Conservation (phyloP, 2,113 vertebrate genomes). For the Nyctibius bracteatus region DNA sequence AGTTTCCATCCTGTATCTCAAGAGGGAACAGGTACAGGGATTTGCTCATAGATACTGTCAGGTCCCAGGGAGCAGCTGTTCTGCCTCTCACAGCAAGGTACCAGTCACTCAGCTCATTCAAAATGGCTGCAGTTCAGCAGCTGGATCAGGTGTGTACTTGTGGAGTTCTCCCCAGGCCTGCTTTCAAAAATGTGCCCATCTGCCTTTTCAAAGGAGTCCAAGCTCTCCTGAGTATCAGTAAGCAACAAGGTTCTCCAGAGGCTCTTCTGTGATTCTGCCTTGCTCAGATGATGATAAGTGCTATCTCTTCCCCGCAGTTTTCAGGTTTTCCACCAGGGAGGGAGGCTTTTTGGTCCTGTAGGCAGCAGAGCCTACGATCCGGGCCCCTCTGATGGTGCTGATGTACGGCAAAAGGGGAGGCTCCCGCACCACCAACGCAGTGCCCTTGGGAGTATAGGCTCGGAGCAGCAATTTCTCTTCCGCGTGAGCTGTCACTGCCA, state of each 20-base stretch:
- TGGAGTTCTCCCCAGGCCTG: fast-evolving
- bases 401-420: constrained; percentile 84
- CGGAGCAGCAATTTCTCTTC: constrained; percentile 75
- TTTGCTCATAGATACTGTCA: background rate
- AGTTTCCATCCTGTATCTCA: background rate
- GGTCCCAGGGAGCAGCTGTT: background rate
- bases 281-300: background rate
- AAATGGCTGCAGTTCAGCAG: background rate
- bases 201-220: background rate
- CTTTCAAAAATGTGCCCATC: background rate
- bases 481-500: constrained; percentile 78
- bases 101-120: background rate
- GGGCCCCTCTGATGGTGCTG: constrained; percentile 78
- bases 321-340: constrained; percentile 64
- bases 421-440: constrained; percentile 58
- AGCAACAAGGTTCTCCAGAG: background rate
- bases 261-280: background rate
- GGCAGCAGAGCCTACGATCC: constrained; percentile 72
- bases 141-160: background rate
- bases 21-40: background rate
- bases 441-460: constrained; percentile 76
- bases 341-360: constrained; percentile 78
- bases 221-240: background rate
- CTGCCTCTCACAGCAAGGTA: background rate
- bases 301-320: background rate